Evolutionary conservation across 2,113 vertebrate species (phyloP), one percentile per base, ranked within the genome.

Genomic region (Chelonoidis abingdonii): DNA sequence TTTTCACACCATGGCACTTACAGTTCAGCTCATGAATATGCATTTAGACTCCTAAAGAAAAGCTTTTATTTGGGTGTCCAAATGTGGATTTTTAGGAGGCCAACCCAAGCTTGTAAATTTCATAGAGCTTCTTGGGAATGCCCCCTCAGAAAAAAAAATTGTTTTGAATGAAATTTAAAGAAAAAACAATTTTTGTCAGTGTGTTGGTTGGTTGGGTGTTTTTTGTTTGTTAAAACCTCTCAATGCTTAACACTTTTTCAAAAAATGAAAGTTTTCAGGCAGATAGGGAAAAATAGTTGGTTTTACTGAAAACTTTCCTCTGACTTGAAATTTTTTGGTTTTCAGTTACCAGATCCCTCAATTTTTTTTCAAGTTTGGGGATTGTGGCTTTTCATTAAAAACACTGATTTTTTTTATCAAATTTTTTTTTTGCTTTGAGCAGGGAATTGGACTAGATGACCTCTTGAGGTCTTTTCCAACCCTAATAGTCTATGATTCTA

Each of bases 231-330:
- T 29, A 59, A 59, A 59, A 59, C 27, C 5, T 27, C 27, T 59
- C 57, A 62, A 62, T 6, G 9, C 29, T 62, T 62, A 62, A 62
- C 10, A 0, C 0, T 69, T 19, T 84, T 84, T 89, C 38, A 56
- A 88, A 90, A 88, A 53, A 12, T 35, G 14, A 88, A 10, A 62
- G 88, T 88, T 84, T 82, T 84, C 62, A 29, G 57, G 5, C 19
- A 72, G 65, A 5, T n/a, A 69, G 52, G 53, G 53, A 54, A 72
- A 69, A 72, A 72, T 72, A 9, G 35, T 65, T 65, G 31, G 31
- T 65, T 65, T 65, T 10, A 81, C 21, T 87, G 65, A 29, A 75
- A 31, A 31, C 2, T 83, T 72, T 57, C 19, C 21, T 80, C 41
- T 80, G 24, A 56, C 41, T 72, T 72, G 65, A 72, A 22, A 38